These are phyloP conservation scores for Condylostylus longicornis DNA, from an alignment of 1,140 invertebrate genomes.

Conservation along the genomic window DNA sequence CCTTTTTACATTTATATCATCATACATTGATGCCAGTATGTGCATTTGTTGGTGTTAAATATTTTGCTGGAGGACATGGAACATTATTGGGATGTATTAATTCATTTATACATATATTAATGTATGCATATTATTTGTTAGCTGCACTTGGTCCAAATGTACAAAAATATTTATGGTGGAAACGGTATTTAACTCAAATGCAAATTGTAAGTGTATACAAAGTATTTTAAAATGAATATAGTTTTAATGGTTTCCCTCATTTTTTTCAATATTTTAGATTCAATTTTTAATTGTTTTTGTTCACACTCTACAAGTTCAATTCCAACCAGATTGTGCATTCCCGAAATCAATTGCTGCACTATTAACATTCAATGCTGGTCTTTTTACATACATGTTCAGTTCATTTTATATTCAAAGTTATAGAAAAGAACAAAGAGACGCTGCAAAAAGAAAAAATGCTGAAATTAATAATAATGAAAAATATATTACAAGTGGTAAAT, in stretches of 20 bases:
- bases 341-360: slow-evolving; percentile 50
- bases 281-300: slow-evolving; percentile 67
- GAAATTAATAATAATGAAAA: too few species aligned
- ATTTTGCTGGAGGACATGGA: slow-evolving; percentile 57
- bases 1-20: slow-evolving; percentile 61
- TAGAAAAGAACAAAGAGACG: slow-evolving; percentile 36
- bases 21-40: slow-evolving; percentile 56
- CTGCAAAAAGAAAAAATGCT: too few species aligned
- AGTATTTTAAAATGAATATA: neutral
- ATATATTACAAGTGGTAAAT: too few species aligned
- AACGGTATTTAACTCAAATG: slow-evolving; percentile 70
- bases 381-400: slow-evolving; percentile 74
- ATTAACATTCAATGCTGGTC: slow-evolving; percentile 52
- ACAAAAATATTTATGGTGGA: slow-evolving; percentile 85
- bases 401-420: slow-evolving; percentile 70
- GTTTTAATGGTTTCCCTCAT: neutral
- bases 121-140: slow-evolving; percentile 75
- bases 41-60: slow-evolving; percentile 75
- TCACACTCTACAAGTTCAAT: slow-evolving; percentile 45
- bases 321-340: slow-evolving; percentile 45
- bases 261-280: slow-evolving; percentile 36
- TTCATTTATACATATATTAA: slow-evolving; percentile 57
- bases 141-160: slow-evolving; percentile 64
- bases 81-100: slow-evolving; percentile 74
- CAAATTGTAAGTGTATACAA: slow-evolving; percentile 50